Percentiles rank a stretch among this genome's conserved stretches.
These are phyloP conservation scores for Podotricha telesiphe DNA, from an alignment of 2,888 invertebrate species.

Conservation along the genomic window DNA sequence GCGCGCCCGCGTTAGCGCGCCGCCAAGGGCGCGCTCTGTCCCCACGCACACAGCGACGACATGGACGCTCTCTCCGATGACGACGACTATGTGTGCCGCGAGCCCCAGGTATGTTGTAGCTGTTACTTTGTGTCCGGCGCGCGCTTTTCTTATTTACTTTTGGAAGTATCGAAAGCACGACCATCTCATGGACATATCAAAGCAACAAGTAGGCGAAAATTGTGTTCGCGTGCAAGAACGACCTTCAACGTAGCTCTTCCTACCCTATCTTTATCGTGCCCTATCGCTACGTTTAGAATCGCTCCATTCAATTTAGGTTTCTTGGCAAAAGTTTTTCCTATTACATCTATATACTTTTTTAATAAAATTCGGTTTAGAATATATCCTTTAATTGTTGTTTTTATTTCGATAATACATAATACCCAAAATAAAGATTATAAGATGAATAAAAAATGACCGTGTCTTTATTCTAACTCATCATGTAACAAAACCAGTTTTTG, in stretches of 20 bases:
- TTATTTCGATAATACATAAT: not conserved
- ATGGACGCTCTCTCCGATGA: conserved; percentile 83
- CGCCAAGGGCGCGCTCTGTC: conserved; percentile 66
- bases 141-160: conserved; percentile 31
- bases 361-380: too few species aligned
- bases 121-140: conserved; percentile 31
- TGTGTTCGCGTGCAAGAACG: conserved; percentile 68
- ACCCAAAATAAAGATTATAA: not conserved
- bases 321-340: not conserved
- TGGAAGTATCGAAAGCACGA: conserved; percentile 30
- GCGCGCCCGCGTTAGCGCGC: conserved; percentile 72
- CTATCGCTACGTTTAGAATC: conserved; percentile 13
- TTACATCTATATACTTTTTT: not conserved
- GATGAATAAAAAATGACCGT: too few species aligned
- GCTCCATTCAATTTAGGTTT: conserved; percentile 8
- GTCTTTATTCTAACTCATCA: not conserved
- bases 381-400: not conserved
- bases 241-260: conserved; percentile 68
- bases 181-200: conserved; percentile 41
- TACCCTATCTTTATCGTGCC: conserved; percentile 53
- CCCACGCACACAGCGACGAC: conserved; percentile 56
- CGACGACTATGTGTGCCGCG: conserved; percentile 76
- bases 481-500: conserved; percentile 3
- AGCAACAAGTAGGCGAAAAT: conserved; percentile 74
- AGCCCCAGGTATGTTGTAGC: conserved; percentile 69